Percentiles rank a stretch among this genome's conserved stretches.
Evolutionary conservation across 1,140 invertebrate species (phyloP).

Genomic region (Calephelis virginiensis): DNA sequence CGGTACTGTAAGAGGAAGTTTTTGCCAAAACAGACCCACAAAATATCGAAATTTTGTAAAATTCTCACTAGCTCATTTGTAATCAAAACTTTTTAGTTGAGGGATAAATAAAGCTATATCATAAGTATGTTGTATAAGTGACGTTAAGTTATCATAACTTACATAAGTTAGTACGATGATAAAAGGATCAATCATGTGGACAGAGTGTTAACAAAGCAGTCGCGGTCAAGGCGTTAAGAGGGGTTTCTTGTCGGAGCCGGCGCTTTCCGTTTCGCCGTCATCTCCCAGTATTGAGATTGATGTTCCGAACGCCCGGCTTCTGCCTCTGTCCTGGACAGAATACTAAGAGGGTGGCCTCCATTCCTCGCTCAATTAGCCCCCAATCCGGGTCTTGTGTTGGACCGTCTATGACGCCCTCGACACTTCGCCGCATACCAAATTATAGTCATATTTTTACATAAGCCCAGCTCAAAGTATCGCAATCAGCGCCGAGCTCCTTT

Average conservation of each 20-base stretch:
- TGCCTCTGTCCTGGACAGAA: conserved; percentile 47
- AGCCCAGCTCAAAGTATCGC: conserved; percentile 60
- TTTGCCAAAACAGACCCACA: no score
- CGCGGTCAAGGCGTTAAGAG: conserved; percentile 56
- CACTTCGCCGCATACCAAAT: conserved; percentile 68
- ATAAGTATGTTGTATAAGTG: not conserved
- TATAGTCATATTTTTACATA: conserved; percentile 65
- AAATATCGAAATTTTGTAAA: no score
- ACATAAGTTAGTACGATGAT: conserved; percentile 12
- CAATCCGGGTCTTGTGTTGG: conserved; percentile 60
- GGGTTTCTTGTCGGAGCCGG: conserved; percentile 58
- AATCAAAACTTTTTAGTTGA: no score
- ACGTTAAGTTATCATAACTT: conserved; percentile 3
- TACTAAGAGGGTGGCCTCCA: conserved; percentile 62
- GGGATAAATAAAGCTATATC: no score
- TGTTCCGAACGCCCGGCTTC: conserved; percentile 53
- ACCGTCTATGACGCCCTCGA: conserved; percentile 50
- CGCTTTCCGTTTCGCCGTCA: conserved; percentile 62
- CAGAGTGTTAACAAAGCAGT: conserved; percentile 39
- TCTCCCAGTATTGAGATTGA: conserved; percentile 71
- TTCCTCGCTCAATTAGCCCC: conserved; percentile 66
- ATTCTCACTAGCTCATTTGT: no score
- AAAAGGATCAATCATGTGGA: conserved; percentile 62
- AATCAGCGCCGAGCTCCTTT: conserved; percentile 33
- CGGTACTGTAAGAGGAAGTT: no score